Conservation (phyloP, 2,113 vertebrate genomes). For the Nansenia antarctica region DNA sequence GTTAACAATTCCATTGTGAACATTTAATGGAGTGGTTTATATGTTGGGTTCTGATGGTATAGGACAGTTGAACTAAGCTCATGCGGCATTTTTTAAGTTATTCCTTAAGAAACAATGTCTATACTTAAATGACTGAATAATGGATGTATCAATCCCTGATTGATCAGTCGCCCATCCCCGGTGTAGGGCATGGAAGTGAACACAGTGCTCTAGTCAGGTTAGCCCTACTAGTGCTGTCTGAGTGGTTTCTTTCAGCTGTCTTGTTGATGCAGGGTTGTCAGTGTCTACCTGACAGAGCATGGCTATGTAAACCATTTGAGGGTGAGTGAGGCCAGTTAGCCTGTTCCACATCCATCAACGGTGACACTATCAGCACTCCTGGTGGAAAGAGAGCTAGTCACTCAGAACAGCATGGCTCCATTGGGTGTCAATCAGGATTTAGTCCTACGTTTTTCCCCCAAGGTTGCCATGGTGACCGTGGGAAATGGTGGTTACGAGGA, state of each 20-base stretch:
- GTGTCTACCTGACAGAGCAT: constrained; percentile 49
- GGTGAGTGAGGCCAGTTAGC: constrained; percentile 48
- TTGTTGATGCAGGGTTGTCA: constrained; percentile 52
- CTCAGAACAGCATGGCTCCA: constrained; percentile 64
- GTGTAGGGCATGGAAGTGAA: too few relatives aligned
- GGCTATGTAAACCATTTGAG: constrained; percentile 45
- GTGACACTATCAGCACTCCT: constrained; percentile 64
- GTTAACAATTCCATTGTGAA: too few relatives aligned
- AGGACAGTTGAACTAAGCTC: too few relatives aligned
- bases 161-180: too few relatives aligned
- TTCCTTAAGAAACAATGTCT: too few relatives aligned
- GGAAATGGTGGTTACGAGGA: constrained; percentile 71
- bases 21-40: too few relatives aligned
- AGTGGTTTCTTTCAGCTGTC: constrained; percentile 28
- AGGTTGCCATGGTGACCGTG: constrained; percentile 70
- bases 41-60: too few relatives aligned
- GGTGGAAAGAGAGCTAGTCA: constrained; percentile 63
- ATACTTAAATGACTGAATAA: too few relatives aligned
- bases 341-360: constrained; percentile 62
- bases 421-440: constrained; percentile 68
- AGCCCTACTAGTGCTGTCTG: too few relatives aligned
- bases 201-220: too few relatives aligned
- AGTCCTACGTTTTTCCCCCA: constrained; percentile 65
- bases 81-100: too few relatives aligned
- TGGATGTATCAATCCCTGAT: too few relatives aligned